Conservation (phyloP, 2,797 vertebrate species). For the Tiaroga cobitis region DNA sequence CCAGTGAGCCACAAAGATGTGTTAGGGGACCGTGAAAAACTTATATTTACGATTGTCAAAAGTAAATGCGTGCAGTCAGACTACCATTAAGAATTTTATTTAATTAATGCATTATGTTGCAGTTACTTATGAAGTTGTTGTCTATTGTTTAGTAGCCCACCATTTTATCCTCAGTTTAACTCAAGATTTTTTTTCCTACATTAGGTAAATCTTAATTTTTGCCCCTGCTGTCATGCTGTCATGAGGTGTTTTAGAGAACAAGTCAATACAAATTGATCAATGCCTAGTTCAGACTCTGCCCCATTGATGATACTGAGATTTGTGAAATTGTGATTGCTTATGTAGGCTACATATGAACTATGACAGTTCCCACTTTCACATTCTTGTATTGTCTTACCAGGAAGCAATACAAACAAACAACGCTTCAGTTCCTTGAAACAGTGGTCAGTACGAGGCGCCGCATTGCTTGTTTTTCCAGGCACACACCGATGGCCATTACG, state of each 20-base stretch:
- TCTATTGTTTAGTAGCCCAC: background rate
- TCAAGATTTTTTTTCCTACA: background rate
- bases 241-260: conserved; percentile 12
- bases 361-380: background rate
- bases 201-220: conserved; percentile 5
- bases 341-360: conserved; percentile 5
- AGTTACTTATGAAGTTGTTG: background rate
- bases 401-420: conserved; percentile 37
- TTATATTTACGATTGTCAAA: background rate
- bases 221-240: background rate
- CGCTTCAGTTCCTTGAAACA: conserved; percentile 13
- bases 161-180: background rate
- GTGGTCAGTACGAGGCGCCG: background rate
- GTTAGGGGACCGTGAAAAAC: background rate
- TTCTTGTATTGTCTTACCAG: conserved; percentile 14
- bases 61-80: background rate
- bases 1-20: background rate
- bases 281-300: background rate
- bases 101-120: background rate
- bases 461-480: conserved; percentile 43
- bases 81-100: background rate
- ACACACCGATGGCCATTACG: conserved; percentile 63
- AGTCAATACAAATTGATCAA: conserved; percentile 18
- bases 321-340: conserved; percentile 19
- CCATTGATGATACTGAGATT: conserved; percentile 15